Evolutionary conservation across 2,113 vertebrate species (phyloP), one percentile per base, ranked within the genome.

Genomic region (Benitochromis conjunctus): DNA sequence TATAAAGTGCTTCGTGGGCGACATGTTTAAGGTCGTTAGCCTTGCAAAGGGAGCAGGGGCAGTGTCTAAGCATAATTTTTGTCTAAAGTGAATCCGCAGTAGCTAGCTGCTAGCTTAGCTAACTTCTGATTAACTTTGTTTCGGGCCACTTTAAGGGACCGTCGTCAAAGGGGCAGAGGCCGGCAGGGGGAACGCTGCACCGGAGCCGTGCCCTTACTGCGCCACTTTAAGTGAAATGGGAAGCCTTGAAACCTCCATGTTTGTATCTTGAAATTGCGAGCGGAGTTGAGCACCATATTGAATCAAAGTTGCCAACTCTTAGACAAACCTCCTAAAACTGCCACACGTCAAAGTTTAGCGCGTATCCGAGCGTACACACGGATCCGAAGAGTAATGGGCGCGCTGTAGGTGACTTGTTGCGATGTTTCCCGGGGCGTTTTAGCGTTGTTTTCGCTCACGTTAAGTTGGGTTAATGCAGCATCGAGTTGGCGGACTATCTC

Each of bases 161-260:
- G 11, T 93, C 77, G 56, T 77, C 5, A 85, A 94, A 87, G 3
- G 14, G 18, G 46, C 2, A 4, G 11, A 4, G 55, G 8, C 10
- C 24, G 10, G 7, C 9, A 19, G 77, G 69, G 74, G 81, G 80
- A 79, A 83, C 18, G 83, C n/a, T 11, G 16, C 3, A 0, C 18
- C 18, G 3, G 31, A 18, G 80, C 64, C 83, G 10, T 71, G 43
- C 80, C 56, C 78, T 78, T 9, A 26, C 81, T 80, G 93, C 93
- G 93, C 95, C 96, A 74, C 96, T 97, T 96, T 96, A 96, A 97
- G 94, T 86, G 69, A 55, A 91, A 82, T 60, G 92, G 96, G 96
- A 88, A 56, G 96, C 96, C 96, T 97, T 97, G 96, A 97, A 97
- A 96, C 96, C 92, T 93, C 96, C 96, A 84, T 96, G 96, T 97